Percentiles rank a stretch among this genome's conserved stretches.
Conservation (phyloP, 1,140 invertebrate genomes). For the Caerostris darwini region DNA sequence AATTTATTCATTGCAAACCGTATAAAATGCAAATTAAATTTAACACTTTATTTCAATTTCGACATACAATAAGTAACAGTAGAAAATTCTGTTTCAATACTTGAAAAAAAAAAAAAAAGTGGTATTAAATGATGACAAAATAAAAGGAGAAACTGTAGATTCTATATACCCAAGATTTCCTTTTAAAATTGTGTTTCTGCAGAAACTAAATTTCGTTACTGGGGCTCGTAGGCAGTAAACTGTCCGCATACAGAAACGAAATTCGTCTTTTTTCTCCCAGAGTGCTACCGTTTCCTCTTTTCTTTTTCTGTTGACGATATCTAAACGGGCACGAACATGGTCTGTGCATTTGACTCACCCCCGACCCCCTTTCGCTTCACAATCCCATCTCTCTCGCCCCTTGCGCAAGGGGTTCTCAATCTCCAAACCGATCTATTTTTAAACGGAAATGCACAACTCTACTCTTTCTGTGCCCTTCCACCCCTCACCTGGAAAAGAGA, state of each 20-base stretch:
- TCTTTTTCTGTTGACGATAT: conserved; percentile 3
- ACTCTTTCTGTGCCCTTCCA: conserved; percentile 11
- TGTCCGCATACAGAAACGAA: not conserved
- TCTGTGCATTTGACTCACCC: conserved; percentile 38
- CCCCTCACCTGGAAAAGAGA: conserved; percentile 60
- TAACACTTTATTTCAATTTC: too few species aligned
- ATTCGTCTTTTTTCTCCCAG: conserved; percentile 19
- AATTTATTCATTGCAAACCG: too few species aligned
- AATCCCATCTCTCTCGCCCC: not conserved
- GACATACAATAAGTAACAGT: too few species aligned
- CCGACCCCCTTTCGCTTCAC: too few species aligned
- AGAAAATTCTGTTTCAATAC: too few species aligned
- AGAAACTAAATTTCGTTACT: not conserved
- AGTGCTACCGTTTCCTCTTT: conserved; percentile 6
- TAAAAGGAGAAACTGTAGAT: not conserved
- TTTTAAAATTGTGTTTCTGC: not conserved
- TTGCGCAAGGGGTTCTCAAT: not conserved
- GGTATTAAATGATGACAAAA: too few species aligned
- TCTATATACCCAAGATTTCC: not conserved
- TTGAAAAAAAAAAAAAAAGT: too few species aligned
- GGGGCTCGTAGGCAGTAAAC: not conserved
- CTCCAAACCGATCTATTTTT: conserved; percentile 71
- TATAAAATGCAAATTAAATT: too few species aligned
- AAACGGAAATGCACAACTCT: conserved; percentile 62
- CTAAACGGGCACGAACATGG: conserved; percentile 57